Conservation (phyloP, 2,797 vertebrate genomes). For the Sandelia bainsii region DNA sequence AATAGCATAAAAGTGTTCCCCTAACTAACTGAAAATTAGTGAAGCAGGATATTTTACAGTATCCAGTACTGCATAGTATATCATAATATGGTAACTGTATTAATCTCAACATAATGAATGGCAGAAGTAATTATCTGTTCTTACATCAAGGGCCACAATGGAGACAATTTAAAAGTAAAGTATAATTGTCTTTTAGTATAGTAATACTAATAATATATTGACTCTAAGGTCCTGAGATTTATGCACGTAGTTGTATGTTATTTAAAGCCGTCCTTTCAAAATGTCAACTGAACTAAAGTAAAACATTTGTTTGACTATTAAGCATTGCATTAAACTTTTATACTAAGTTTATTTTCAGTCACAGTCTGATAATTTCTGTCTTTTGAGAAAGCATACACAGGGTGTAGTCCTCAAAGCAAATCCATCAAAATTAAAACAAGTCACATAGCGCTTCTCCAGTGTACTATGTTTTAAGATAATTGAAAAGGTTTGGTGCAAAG, state of each 20-base stretch:
- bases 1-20: too few relatives aligned
- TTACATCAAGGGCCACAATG: neutral
- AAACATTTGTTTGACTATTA: neutral
- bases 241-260: neutral
- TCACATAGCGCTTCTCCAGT: neutral
- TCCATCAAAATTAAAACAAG: neutral
- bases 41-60: neutral
- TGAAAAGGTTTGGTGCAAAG: neutral
- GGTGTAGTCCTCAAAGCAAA: neutral
- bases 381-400: neutral
- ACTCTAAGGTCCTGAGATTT: neutral
- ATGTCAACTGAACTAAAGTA: constrained; percentile 1
- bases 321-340: neutral
- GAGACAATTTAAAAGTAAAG: neutral
- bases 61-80: neutral
- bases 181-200: too few relatives aligned
- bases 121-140: neutral
- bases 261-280: constrained; percentile 8
- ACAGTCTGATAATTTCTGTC: neutral
- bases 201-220: neutral
- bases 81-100: neutral
- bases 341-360: neutral
- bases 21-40: too few relatives aligned
- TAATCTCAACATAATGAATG: neutral
- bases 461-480: neutral